Percentiles rank a stretch among this genome's conserved stretches.
These are phyloP conservation scores for Pomacea maculata DNA, from an alignment of 1,140 invertebrate genomes.

Conservation along the genomic window DNA sequence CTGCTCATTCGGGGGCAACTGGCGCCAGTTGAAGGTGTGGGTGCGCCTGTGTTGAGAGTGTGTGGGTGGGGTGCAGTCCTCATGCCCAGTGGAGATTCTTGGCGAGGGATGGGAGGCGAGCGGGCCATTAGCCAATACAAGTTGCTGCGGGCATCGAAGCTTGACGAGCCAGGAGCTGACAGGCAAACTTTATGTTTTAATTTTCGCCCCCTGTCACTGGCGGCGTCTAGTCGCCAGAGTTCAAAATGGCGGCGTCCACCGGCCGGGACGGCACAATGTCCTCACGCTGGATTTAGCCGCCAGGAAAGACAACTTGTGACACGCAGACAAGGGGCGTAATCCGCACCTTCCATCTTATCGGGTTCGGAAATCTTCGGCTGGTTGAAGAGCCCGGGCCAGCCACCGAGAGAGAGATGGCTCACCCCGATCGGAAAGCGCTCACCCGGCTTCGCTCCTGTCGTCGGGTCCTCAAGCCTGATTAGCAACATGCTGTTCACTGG, in stretches of 20 bases:
- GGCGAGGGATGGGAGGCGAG: neutral
- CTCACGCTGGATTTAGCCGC: conserved; percentile 19
- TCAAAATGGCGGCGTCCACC: conserved; percentile 15
- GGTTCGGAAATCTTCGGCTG: neutral
- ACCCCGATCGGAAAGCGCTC: too few species aligned
- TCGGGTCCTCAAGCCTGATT: too few species aligned
- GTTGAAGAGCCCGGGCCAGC: neutral
- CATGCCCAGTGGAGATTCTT: neutral
- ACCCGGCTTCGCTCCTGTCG: too few species aligned
- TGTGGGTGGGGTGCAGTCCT: too few species aligned
- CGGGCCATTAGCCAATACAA: conserved; percentile 3
- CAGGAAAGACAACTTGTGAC: conserved; percentile 23
- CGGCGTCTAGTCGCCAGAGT: conserved; percentile 16
- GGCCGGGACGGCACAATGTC: conserved; percentile 14
- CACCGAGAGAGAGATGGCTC: neutral
- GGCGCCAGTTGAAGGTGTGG: too few species aligned
- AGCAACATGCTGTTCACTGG: too few species aligned
- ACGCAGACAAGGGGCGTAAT: conserved; percentile 24
- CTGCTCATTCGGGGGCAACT: too few species aligned
- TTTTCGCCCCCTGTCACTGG: conserved; percentile 20
- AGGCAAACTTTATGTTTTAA: conserved; percentile 29
- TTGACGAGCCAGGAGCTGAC: conserved; percentile 18
- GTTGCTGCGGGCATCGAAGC: neutral
- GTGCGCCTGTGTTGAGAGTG: too few species aligned
- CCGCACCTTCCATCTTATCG: conserved; percentile 24